Conservation (phyloP, 2,113 vertebrate genomes). For the Anthoscopus minutus region DNA sequence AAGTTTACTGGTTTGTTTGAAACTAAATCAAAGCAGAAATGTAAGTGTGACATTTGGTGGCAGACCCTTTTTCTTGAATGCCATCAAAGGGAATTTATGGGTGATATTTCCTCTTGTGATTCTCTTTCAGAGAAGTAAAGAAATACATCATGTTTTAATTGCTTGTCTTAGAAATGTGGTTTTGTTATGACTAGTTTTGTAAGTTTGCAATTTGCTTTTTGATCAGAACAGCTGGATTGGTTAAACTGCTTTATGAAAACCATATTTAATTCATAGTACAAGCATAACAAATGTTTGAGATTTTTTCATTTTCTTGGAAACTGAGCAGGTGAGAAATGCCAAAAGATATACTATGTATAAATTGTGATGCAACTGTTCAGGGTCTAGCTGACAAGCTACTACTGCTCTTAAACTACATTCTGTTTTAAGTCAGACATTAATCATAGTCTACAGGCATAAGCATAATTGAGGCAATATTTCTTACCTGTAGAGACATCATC, state of each 20-base stretch:
- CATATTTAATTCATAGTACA: neutral
- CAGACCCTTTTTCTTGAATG: neutral
- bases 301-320: neutral
- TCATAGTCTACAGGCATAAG: neutral
- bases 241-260: neutral
- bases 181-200: neutral
- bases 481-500: neutral
- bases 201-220: neutral
- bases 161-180: neutral
- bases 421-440: neutral
- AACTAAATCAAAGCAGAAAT: neutral
- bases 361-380: neutral
- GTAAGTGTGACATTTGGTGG: accelerated
- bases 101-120: neutral
- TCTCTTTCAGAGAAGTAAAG: neutral
- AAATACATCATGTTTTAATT: neutral
- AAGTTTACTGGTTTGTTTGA: neutral
- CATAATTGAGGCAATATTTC: neutral
- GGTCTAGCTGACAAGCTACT: neutral
- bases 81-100: neutral
- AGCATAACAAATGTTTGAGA: neutral
- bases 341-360: neutral
- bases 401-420: neutral
- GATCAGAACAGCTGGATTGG: neutral
- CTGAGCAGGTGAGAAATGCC: neutral